phyloP scores from a whole-genome alignment of 2,888 invertebrate genomes.

The Nemotelus nigrinus region DNA sequence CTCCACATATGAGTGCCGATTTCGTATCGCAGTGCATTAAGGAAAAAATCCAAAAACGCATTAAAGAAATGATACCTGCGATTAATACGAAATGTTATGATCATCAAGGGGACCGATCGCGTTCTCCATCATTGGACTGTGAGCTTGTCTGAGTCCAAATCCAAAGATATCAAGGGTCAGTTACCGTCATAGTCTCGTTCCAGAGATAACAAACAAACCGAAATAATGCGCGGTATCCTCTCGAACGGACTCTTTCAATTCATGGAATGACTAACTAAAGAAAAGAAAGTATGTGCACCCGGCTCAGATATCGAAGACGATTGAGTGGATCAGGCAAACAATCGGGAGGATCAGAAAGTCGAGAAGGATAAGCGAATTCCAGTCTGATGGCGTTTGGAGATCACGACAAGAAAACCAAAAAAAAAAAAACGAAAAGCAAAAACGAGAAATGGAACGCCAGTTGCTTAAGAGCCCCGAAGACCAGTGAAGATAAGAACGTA shows the following conservation, averaged over 20 bases:
- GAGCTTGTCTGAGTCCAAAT: conserved; percentile 7
- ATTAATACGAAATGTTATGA: conserved; percentile 17
- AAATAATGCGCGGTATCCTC: background rate
- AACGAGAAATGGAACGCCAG: background rate
- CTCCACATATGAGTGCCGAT: background rate
- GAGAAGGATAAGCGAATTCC: background rate
- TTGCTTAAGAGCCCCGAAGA: conserved; percentile 1
- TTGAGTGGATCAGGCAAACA: background rate
- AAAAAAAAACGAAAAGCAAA: conserved; percentile 22
- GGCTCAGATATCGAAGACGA: background rate
- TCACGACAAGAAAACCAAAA: background rate
- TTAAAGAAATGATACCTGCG: conserved; percentile 26
- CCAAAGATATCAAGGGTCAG: background rate
- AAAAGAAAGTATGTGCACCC: background rate
- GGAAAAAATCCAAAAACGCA: conserved; percentile 31
- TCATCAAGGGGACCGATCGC: conserved; percentile 32
- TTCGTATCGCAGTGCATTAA: conserved; percentile 28
- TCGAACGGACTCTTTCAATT: background rate
- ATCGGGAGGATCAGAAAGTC: background rate
- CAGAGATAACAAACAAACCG: background rate
- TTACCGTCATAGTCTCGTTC: background rate
- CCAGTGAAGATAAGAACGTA: background rate
- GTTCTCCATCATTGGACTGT: background rate
- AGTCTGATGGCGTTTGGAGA: background rate
- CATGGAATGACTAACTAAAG: background rate